Evolutionary conservation across 2,888 invertebrate genomes (phyloP), one percentile per base, ranked within the genome.

Genomic region (Ormyrus labotus): DNA sequence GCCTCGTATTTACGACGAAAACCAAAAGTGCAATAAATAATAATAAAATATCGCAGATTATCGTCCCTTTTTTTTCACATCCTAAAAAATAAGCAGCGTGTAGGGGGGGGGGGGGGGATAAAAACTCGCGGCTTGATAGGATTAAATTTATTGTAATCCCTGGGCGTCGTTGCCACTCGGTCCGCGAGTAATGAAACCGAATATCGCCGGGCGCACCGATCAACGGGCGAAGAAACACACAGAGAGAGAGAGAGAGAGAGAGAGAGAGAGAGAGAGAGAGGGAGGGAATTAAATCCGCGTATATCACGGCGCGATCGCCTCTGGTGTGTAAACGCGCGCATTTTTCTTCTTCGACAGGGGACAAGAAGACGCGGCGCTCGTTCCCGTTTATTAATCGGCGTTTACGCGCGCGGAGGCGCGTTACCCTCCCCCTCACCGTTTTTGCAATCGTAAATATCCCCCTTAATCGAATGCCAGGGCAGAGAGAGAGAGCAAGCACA

Each of bases 281-380:
- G 19, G 45, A 55, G 55, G 45, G n/a, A 77, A 76, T 81, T 76
- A 81, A 76, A 72, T 64, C 55, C 58, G 11, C 68, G 53, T 76
- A 63, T 50, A 72, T 80, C 63, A 76, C 50, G 9, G n/a, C 13
- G 19, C n/a, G 55, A 67, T 71, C 55, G 65, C 48, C 72, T 57
- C 63, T 50, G 65, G 69, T 63, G 48, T 51, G 63, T 8, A 19
- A 61, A 47, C 13, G 50, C 65, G 48, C 11, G 68, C 68, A 77
- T 77, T 76, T 81, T 77, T 81, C 72, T 81, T 58, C 55, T 69
- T 73, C 64, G 72, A 76, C 80, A 76, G 47, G 72, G 45, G 60
- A 64, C 68, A 64, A 5, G 64, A 10, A 53, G 13, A 5, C 50
- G 63, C 34, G 45, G n/a, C 8, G 47, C 74, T 58, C 61, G 6